Percentiles rank a stretch among this genome's conserved stretches.
Evolutionary conservation across 2,113 vertebrate genomes (phyloP).

Genomic region (Macrotus californicus): DNA sequence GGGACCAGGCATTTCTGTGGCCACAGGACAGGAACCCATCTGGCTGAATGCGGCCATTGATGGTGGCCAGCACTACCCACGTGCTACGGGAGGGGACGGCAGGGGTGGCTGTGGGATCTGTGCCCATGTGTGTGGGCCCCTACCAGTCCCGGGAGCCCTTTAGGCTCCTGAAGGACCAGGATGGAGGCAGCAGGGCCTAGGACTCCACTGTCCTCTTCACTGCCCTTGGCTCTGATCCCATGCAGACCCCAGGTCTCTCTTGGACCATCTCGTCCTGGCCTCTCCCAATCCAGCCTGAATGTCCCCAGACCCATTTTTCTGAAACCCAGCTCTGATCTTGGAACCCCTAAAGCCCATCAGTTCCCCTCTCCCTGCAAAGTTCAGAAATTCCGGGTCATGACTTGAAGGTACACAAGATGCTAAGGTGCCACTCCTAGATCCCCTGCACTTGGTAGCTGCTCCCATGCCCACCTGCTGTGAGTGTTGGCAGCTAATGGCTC

Average conservation of each 20-base stretch:
- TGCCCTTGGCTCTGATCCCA: neutral
- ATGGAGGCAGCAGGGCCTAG: neutral
- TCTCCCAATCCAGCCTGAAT: neutral
- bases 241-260: neutral
- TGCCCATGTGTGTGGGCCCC: neutral
- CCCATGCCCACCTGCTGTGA: too few species aligned
- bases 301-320: neutral
- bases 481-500: neutral
- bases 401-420: neutral
- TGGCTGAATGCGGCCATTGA: constrained; percentile 79
- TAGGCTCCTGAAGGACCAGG: neutral
- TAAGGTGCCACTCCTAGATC: neutral
- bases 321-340: neutral
- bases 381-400: neutral
- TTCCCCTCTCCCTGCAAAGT: neutral
- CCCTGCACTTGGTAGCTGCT: neutral
- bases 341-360: neutral
- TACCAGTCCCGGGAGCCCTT: fast-evolving
- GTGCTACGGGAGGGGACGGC: neutral
- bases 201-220: fast-evolving
- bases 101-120: constrained; percentile 58
- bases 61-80: constrained; percentile 57
- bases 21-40: constrained; percentile 77
- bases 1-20: constrained; percentile 84
- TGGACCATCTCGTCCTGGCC: fast-evolving